Conservation (phyloP, 2,797 vertebrate genomes). For the Caiman crocodilus region DNA sequence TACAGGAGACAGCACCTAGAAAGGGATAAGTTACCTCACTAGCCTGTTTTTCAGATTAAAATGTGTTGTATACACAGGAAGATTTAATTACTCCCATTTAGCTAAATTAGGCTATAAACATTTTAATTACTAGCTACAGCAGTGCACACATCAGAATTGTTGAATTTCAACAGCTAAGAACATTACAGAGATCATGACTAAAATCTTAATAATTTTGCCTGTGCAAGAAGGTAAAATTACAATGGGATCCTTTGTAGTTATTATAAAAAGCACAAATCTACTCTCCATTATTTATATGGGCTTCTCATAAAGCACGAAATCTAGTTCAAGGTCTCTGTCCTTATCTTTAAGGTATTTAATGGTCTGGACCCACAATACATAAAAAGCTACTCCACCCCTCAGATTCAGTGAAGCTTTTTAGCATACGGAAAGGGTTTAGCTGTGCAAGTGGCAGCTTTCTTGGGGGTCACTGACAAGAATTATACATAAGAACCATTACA, state of each 20-base stretch:
- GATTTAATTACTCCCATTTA: neutral
- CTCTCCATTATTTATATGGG: neutral
- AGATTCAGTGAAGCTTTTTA: neutral
- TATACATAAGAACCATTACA: neutral
- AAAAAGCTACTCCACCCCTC: neutral
- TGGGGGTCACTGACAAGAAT: neutral
- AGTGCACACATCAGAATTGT: neutral
- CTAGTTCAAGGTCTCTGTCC: neutral
- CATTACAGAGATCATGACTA: neutral
- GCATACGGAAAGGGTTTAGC: neutral
- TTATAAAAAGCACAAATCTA: neutral
- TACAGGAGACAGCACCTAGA: neutral
- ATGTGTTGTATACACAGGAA: neutral
- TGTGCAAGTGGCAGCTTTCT: neutral
- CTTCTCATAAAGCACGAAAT: neutral
- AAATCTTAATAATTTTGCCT: neutral
- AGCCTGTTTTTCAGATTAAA: neutral
- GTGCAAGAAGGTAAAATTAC: neutral
- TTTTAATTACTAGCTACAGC: neutral
- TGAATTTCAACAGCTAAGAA: neutral
- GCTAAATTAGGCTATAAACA: neutral
- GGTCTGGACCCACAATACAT: neutral
- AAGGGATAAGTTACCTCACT: neutral
- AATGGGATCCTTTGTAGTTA: neutral
- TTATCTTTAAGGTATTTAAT: neutral